phyloP scores from a whole-genome alignment of 2,113 vertebrate genomes.

The Oryzias curvinotus region DNA sequence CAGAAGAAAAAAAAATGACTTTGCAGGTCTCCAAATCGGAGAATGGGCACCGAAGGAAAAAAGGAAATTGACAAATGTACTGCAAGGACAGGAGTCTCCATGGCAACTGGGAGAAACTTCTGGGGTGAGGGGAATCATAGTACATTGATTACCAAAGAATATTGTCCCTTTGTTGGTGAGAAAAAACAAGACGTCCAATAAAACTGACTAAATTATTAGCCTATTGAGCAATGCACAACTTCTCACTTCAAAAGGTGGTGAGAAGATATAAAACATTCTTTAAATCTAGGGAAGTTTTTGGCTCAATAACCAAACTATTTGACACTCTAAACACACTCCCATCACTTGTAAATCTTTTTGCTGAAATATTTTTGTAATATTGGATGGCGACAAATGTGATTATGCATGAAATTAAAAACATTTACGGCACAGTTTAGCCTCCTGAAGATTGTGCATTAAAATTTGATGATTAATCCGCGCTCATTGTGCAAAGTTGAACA shows the following conservation, averaged over 20 bases:
- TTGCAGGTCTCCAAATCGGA: slow-evolving; percentile 12
- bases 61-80: slow-evolving; percentile 33
- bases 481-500: slow-evolving; percentile 14
- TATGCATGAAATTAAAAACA: slow-evolving; percentile 62
- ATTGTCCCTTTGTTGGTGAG: background rate
- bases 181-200: slow-evolving; percentile 6
- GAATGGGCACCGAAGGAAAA: slow-evolving; percentile 29
- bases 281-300: too few species aligned
- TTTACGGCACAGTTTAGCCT: slow-evolving; percentile 32
- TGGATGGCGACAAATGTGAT: slow-evolving; percentile 53
- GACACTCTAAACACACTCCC: background rate
- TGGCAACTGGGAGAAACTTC: slow-evolving; percentile 63
- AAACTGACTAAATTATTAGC: slow-evolving; percentile 6
- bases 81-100: slow-evolving; percentile 54
- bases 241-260: too few species aligned
- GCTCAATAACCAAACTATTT: too few species aligned
- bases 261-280: too few species aligned
- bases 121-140: slow-evolving; percentile 27
- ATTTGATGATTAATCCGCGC: slow-evolving; percentile 38
- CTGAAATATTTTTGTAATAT: slow-evolving; percentile 5
- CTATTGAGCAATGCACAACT: background rate
- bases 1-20: slow-evolving; percentile 16
- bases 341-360: slow-evolving; percentile 19
- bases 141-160: slow-evolving; percentile 28
- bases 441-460: slow-evolving; percentile 6